Evolutionary conservation across 35 echinoderm and acorn worm species (phyloP), one percentile per base, ranked within the genome.

Genomic region (Lytechinus variegatus): DNA sequence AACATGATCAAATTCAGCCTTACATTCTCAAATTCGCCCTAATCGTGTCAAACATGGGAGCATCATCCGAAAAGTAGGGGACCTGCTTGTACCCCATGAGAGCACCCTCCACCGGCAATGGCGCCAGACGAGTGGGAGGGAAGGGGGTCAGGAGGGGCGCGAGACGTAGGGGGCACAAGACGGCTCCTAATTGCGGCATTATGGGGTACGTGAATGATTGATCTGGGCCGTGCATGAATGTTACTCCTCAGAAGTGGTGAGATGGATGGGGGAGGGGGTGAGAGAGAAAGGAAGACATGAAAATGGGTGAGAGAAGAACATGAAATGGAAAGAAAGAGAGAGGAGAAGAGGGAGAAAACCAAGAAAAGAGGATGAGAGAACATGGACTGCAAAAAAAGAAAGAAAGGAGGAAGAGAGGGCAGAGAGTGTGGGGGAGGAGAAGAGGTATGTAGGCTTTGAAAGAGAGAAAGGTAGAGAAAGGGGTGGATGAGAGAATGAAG

Each of bases 71-170:
- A 79, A 9, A 79, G 66, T 5, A 79, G 16, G 57, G 57, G 57
- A 60, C 10, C 57, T 60, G 9, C 57, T 60, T 10, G 66, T 79
- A 79, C 66, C 66, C n/a, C 66, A 79, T 7, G 66, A 79, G 66
- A 24, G 66, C 19, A 5, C 66, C 66, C 66, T 79, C 66, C n/a
- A 79, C 66, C 66, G 24, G 19, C 66, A 79, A 16, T 79, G 66
- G 66, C 66, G 66, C 66, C 66, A 79, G 66, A 79, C 66, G 66
- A 79, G 66, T 79, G 66, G 66, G 66, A 79, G 66, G 66, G 66
- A 79, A 16, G 66, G 61, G 66, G 66, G 66, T 79, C 66, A 79
- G 66, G n/a, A 79, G 66, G 66, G 66, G 66, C 66, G 66, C 66
- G 19, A 79, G 66, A 79, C 19, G 66, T 79, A 79, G 66, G 66